Evolutionary conservation across 2,888 invertebrate species (phyloP).

Genomic region (Pterostichus niger): DNA sequence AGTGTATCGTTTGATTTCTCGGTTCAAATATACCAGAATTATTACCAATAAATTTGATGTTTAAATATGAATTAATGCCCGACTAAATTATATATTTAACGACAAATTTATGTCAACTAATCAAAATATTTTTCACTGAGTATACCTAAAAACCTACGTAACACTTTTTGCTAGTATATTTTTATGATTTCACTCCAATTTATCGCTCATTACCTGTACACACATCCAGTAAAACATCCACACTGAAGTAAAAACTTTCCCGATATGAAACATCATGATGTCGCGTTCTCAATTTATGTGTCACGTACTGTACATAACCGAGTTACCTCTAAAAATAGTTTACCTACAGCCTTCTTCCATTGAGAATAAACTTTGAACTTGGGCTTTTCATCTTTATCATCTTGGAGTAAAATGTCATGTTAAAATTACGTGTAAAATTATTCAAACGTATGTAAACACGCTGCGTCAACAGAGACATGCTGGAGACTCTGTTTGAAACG

Average conservation of each 20-base stretch:
- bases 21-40: no score
- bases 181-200: not conserved
- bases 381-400: constrained; percentile 10
- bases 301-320: constrained; percentile 24
- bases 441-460: constrained; percentile 51
- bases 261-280: not conserved
- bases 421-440: constrained; percentile 49
- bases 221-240: not conserved
- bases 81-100: no score
- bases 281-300: constrained; percentile 11
- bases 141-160: not conserved
- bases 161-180: not conserved
- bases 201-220: no score
- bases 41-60: no score
- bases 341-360: not conserved
- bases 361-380: constrained; percentile 27
- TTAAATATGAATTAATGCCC: no score
- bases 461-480: constrained; percentile 7
- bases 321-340: constrained; percentile 12
- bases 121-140: no score
- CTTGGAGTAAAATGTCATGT: constrained; percentile 31
- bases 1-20: no score
- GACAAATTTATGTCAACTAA: no score
- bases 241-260: not conserved
- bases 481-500: not conserved